A percentile compares a stretch with the other conserved stretches of the same genome.
Conservation (phyloP, 1,140 invertebrate species). For the Drosophila bocqueti region DNA sequence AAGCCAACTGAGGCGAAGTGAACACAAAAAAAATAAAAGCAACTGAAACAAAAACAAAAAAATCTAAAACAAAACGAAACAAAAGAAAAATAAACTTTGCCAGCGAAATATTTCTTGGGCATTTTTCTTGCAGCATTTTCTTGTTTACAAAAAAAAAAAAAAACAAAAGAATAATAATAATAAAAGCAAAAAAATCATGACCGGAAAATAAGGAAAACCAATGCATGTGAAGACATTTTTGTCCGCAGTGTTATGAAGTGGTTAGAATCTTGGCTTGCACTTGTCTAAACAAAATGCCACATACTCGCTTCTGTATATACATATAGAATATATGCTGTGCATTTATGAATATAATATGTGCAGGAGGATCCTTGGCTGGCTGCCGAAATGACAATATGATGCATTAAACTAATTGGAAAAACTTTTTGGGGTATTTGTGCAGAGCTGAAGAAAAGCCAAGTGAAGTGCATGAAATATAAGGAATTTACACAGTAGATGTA, state of each 20-base stretch:
- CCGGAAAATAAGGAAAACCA: slow-evolving; percentile 14
- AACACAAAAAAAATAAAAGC: slow-evolving; percentile 32
- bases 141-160: slow-evolving; percentile 25
- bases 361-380: slow-evolving; percentile 51
- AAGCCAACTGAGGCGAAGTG: slow-evolving; percentile 36
- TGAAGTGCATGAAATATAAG: slow-evolving; percentile 24
- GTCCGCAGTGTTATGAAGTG: slow-evolving; percentile 66
- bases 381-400: slow-evolving; percentile 70
- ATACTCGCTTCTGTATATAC: neutral
- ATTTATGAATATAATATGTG: slow-evolving; percentile 51
- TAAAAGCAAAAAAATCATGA: slow-evolving; percentile 11
- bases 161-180: slow-evolving; percentile 8
- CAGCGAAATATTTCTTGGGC: slow-evolving; percentile 46
- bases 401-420: slow-evolving; percentile 76
- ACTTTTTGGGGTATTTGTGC: slow-evolving; percentile 23
- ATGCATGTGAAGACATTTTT: slow-evolving; percentile 34
- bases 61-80: slow-evolving; percentile 33
- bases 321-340: slow-evolving; percentile 19
- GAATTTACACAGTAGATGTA: slow-evolving; percentile 2
- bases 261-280: slow-evolving; percentile 59
- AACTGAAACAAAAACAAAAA: slow-evolving; percentile 10
- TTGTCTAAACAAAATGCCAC: slow-evolving; percentile 39
- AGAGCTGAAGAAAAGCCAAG: slow-evolving; percentile 12
- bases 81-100: slow-evolving; percentile 56
- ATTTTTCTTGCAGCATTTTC: slow-evolving; percentile 20